phyloP scores from a whole-genome alignment of 2,797 vertebrate species.

The Thamnophis elegans region DNA sequence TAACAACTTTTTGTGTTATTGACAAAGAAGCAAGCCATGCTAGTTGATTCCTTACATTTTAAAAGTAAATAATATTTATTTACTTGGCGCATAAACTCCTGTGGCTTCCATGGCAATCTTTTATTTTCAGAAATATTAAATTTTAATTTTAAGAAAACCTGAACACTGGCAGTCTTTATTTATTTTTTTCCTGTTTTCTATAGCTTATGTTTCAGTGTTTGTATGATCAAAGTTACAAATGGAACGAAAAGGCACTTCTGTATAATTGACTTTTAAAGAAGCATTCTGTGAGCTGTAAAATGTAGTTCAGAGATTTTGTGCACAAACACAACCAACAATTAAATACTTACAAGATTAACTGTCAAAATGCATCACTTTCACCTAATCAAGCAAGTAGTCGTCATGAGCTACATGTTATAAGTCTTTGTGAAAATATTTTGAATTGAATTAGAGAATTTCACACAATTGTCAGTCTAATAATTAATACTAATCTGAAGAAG shows the following conservation, averaged over 20 bases:
- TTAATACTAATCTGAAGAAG: not conserved
- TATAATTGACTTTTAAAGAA: not conserved
- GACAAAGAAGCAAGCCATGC: not conserved
- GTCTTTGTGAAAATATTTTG: not conserved
- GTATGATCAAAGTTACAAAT: not conserved
- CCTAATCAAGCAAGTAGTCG: not conserved
- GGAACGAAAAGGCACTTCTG: not conserved
- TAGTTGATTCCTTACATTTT: not conserved
- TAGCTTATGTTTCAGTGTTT: not conserved
- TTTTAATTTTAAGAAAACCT: not conserved
- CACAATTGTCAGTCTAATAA: constrained; percentile 8
- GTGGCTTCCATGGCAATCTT: not conserved
- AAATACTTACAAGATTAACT: not conserved
- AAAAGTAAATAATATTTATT: not conserved
- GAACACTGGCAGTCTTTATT: not conserved
- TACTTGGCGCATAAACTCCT: not conserved
- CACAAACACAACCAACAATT: not conserved
- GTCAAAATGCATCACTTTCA: not conserved
- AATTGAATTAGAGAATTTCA: constrained; percentile 2
- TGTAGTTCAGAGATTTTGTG: not conserved
- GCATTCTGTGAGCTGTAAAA: not conserved
- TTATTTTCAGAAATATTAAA: not conserved
- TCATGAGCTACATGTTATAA: not conserved
- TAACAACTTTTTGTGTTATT: not conserved
- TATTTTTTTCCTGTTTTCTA: not conserved